These are phyloP conservation scores for Chromobotia macracanthus DNA, from an alignment of 2,797 vertebrate genomes.

Conservation along the genomic window DNA sequence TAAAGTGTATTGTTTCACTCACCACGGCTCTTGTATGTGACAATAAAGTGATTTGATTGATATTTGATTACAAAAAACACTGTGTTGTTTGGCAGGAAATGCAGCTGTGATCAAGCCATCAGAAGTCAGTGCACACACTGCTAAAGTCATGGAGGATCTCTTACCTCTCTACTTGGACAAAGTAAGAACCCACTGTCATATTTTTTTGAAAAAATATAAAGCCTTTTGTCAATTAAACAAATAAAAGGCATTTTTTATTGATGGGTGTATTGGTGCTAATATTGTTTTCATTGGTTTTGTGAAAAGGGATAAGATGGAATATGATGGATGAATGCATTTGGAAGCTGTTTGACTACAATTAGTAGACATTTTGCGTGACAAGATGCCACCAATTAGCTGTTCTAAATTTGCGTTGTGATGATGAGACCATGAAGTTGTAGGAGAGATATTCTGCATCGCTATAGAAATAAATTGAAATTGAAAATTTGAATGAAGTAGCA, in stretches of 20 bases:
- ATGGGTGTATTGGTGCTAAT: too few species aligned
- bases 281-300: background rate
- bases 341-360: background rate
- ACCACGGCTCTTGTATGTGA: too few species aligned
- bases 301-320: too few species aligned
- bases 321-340: background rate
- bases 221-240: background rate
- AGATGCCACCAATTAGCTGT: too few species aligned
- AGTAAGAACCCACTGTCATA: slow-evolving; percentile 60
- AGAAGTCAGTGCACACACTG: slow-evolving; percentile 76
- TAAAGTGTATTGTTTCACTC: too few species aligned
- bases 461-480: too few species aligned
- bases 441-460: too few species aligned
- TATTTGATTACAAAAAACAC: background rate
- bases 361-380: too few species aligned
- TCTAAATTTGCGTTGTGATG: too few species aligned
- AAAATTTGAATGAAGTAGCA: too few species aligned
- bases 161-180: slow-evolving; percentile 80
- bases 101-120: slow-evolving; percentile 81
- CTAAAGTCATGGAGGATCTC: slow-evolving; percentile 79
- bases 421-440: too few species aligned
- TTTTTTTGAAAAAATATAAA: background rate
- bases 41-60: background rate
- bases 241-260: too few species aligned
- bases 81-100: slow-evolving; percentile 70